Base-by-base conservation (phyloP, 2,797 vertebrate species). In the Alauda arvensis region DNA sequence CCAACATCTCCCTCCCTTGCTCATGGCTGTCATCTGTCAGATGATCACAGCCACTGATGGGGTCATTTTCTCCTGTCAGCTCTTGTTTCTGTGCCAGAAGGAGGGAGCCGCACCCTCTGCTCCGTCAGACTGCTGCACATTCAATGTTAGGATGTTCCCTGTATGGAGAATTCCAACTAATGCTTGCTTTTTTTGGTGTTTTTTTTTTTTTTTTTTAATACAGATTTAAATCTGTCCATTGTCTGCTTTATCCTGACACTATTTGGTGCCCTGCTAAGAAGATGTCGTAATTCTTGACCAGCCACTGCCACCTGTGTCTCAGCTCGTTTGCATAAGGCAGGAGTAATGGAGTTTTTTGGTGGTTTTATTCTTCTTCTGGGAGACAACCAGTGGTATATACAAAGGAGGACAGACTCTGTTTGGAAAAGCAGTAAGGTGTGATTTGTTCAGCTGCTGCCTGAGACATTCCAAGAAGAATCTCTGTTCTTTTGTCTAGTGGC, bases 181-280 rank as follows among this genome's bases (percentile, higher is more conserved):
- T 76, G 16, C 31, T 81, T 12, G 37, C 7, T 31, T 17, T 20
- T 66, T 24, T 9, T 34, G 18, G 12, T 20, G 63, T 15, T 17
- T n/a, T 26, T 15, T n/a, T 31, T 40, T 24, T 24, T 40, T 42
- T 74, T 92, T 57, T 83, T 76, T 4, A 24, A 48, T 80, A 12
- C 94, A 99, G 99, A 94, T 99, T 99, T 94, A 98, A 98, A 96
- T 98, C 98, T 4, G 93, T 99, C 77, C 99, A 99, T 89, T 99
- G 99, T 93, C 97, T 98, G 19, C 98, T 99, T 89, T 99, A 99
- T 87, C 98, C 98, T 24, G 97, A 98, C 34, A 98, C 98, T 5
- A 94, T 96, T 56, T 99, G 98, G 99, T 99, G 99, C 94, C 98
- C 97, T 33, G 72, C 88, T 85, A 88, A 87, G 94, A 95, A 91